Evolutionary conservation across 2,888 invertebrate genomes (phyloP).

Genomic region (Leucophora obtusa): DNA sequence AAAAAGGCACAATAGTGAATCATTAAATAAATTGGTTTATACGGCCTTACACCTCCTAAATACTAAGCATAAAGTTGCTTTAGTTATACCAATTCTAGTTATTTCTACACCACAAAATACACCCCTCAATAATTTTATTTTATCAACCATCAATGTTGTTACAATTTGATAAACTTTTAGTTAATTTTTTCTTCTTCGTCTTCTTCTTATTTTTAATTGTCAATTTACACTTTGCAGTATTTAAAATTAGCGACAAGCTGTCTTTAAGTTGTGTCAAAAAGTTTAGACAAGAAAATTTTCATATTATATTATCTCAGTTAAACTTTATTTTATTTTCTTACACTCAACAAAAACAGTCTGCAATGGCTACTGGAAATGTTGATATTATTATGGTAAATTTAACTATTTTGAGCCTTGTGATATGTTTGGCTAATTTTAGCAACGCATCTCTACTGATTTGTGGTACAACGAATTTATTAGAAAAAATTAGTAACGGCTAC

Average conservation of each 20-base stretch:
- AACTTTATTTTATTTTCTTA: constrained; percentile 27
- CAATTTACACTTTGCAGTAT: constrained; percentile 51
- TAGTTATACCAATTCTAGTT: too few relatives aligned
- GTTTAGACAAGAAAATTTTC: constrained; percentile 37
- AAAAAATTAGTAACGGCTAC: too few relatives aligned
- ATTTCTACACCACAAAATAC: neutral
- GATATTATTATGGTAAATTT: too few relatives aligned
- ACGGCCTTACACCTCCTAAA: constrained; percentile 16
- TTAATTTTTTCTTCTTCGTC: constrained; percentile 28
- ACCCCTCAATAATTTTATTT: neutral
- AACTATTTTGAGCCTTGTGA: too few relatives aligned
- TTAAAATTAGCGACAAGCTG: constrained; percentile 58
- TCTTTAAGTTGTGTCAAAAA: constrained; percentile 60
- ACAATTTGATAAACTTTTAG: constrained; percentile 34
- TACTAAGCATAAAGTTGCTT: constrained; percentile 10
- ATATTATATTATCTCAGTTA: constrained; percentile 43
- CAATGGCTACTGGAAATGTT: too few relatives aligned
- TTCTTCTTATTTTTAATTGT: constrained; percentile 51
- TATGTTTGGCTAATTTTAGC: too few relatives aligned
- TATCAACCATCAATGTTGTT: constrained; percentile 15
- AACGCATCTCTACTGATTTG: too few relatives aligned
- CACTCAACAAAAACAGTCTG: too few relatives aligned
- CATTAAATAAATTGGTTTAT: constrained; percentile 41
- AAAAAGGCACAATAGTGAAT: constrained; percentile 14
- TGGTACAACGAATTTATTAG: too few relatives aligned